A percentile compares a stretch with the other conserved stretches of the same genome.
phyloP scores from a whole-genome alignment of 2,113 vertebrate species.

The Mesembrinibis cayennensis region DNA sequence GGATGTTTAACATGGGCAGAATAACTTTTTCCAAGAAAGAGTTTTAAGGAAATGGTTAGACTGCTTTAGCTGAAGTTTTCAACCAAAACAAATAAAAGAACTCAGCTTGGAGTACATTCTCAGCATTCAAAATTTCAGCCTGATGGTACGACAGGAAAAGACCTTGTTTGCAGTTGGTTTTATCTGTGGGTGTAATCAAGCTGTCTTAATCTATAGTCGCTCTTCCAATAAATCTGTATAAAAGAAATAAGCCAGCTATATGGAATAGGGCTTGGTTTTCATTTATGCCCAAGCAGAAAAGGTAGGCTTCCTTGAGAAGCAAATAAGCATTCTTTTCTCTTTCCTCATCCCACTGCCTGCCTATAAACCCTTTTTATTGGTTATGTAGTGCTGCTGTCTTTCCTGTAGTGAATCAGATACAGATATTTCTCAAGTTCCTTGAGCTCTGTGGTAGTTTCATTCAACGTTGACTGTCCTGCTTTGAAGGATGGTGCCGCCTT shows the following conservation, averaged over 20 bases:
- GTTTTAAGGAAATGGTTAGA: not conserved
- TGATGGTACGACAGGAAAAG: not conserved
- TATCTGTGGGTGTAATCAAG: constrained; percentile 4
- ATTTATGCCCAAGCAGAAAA: not conserved
- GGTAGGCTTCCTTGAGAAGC: not conserved
- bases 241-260: not conserved
- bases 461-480: not conserved
- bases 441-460: not conserved
- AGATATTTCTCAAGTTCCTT: not conserved
- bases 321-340: not conserved
- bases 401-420: not conserved
- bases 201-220: not conserved
- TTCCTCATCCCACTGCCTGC: not conserved
- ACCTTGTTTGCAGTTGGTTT: constrained; percentile 3
- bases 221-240: not conserved
- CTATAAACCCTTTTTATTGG: not conserved
- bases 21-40: not conserved
- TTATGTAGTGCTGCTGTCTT: not conserved
- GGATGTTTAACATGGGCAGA: not conserved
- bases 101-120: not conserved
- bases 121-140: not conserved
- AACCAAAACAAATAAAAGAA: constrained; percentile 34
- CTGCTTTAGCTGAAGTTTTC: constrained; percentile 24
- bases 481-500: not conserved
- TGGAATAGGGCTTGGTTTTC: not conserved